phyloP scores from a whole-genome alignment of 92 coral and sea anemone genomes.

The Paragorgia papillata region DNA sequence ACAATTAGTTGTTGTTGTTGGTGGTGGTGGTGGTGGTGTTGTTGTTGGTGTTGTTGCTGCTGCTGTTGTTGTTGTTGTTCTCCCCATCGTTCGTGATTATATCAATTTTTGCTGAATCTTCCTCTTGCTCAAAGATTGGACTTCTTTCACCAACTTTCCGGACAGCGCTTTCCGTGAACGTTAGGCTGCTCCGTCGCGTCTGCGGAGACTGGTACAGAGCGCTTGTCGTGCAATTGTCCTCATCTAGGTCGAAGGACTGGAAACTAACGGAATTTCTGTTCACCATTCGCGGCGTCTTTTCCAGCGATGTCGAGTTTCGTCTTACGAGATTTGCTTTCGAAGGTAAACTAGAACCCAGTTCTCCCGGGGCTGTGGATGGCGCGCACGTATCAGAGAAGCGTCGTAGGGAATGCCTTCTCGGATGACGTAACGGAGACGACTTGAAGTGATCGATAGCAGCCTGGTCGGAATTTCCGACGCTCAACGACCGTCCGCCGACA shows the following conservation, averaged over 20 bases:
- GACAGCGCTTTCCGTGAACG: not conserved
- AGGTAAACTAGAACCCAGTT: not conserved
- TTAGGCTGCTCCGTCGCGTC: not conserved
- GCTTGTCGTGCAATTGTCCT: not conserved
- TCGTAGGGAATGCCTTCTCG: not conserved
- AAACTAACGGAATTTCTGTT: slow-evolving; percentile 18
- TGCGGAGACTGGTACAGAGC: slow-evolving; percentile 2
- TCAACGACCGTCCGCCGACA: slow-evolving; percentile 3
- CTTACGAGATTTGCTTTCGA: not conserved
- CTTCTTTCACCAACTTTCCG: not conserved
- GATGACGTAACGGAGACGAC: not conserved
- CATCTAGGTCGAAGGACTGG: not conserved
- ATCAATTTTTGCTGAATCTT: too few species aligned
- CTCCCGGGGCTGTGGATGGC: slow-evolving; percentile 28
- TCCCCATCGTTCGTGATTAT: too few species aligned
- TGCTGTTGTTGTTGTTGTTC: too few species aligned
- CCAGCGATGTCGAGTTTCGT: not conserved
- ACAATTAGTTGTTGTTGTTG: too few species aligned
- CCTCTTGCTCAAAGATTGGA: not conserved
- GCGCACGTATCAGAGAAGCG: not conserved
- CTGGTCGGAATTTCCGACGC: not conserved
- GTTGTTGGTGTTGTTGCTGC: too few species aligned
- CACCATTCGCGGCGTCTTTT: not conserved
- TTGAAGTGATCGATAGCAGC: not conserved
- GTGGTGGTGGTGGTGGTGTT: too few species aligned